Percentiles rank a stretch among this genome's conserved stretches.
phyloP scores from a whole-genome alignment of 2,797 vertebrate genomes.

The Leptoclinus maculatus region DNA sequence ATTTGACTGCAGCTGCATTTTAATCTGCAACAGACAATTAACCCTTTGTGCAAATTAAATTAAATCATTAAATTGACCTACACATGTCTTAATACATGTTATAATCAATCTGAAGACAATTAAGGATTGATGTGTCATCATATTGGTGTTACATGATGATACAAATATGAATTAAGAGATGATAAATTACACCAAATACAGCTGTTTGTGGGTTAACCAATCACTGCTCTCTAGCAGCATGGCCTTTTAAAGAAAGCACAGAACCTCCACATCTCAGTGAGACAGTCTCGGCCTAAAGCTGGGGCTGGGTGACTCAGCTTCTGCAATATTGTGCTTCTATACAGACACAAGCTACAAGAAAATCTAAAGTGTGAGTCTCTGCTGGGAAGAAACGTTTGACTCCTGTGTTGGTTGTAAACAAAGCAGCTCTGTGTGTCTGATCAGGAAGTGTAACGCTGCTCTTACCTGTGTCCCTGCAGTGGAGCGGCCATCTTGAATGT shows the following conservation, averaged over 20 bases:
- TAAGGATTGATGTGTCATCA: not conserved
- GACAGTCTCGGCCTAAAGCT: not conserved
- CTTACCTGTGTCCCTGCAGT: constrained; percentile 57
- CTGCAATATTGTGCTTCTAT: not conserved
- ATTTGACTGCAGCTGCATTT: not conserved
- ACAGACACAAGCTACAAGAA: not conserved
- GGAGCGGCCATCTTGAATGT: constrained; percentile 84
- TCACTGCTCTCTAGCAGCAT: constrained; percentile 20
- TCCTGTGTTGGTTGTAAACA: constrained; percentile 4
- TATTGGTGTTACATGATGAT: not conserved
- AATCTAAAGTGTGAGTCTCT: not conserved
- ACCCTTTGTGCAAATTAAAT: constrained; percentile 39
- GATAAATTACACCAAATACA: not conserved
- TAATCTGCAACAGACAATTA: constrained; percentile 25
- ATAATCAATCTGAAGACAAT: not conserved
- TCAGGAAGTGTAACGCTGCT: constrained; percentile 76
- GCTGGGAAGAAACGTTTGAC: not conserved
- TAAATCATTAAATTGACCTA: not conserved
- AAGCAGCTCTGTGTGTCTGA: constrained; percentile 37
- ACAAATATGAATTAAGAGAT: not conserved
- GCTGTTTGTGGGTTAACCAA: constrained; percentile 18
- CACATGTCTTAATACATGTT: not conserved
- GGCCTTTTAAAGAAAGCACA: constrained; percentile 25
- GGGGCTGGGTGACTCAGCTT: not conserved
- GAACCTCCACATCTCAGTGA: not conserved